Evolutionary conservation across 2,797 vertebrate species (phyloP).

Genomic region (Diplodus sargus): DNA sequence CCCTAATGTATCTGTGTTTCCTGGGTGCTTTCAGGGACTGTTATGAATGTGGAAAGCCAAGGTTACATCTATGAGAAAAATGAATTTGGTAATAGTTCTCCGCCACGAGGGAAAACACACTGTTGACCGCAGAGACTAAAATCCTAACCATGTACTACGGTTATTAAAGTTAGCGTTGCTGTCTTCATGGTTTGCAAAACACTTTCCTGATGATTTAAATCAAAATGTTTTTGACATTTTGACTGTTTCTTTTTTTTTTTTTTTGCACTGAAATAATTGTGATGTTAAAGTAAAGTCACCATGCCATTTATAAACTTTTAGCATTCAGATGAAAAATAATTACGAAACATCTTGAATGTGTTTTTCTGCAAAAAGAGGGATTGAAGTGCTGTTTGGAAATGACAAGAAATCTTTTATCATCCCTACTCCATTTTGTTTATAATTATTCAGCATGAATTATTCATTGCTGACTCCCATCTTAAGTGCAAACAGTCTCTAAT

Average conservation of each 20-base stretch:
- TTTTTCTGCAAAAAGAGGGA: slow-evolving; percentile 9
- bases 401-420: slow-evolving; percentile 52
- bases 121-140: slow-evolving; percentile 55
- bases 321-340: slow-evolving; percentile 1
- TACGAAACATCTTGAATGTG: neutral
- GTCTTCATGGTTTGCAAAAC: slow-evolving; percentile 12
- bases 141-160: slow-evolving; percentile 53
- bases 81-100: slow-evolving; percentile 59
- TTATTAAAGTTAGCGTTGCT: slow-evolving; percentile 41
- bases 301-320: slow-evolving; percentile 3
- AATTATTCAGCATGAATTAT: slow-evolving; percentile 74
- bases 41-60: slow-evolving; percentile 74
- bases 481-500: slow-evolving; percentile 75
- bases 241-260: neutral
- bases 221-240: neutral
- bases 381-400: slow-evolving; percentile 40
- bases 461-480: slow-evolving; percentile 62
- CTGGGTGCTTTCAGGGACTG: slow-evolving; percentile 76
- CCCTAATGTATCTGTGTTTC: slow-evolving; percentile 79
- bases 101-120: slow-evolving; percentile 63
- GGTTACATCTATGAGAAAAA: slow-evolving; percentile 66
- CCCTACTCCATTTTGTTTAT: slow-evolving; percentile 65
- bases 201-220: neutral
- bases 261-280: neutral
- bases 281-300: neutral